Evolutionary conservation across 2,888 invertebrate genomes (phyloP).

Genomic region (Pantelozetes paolii): DNA sequence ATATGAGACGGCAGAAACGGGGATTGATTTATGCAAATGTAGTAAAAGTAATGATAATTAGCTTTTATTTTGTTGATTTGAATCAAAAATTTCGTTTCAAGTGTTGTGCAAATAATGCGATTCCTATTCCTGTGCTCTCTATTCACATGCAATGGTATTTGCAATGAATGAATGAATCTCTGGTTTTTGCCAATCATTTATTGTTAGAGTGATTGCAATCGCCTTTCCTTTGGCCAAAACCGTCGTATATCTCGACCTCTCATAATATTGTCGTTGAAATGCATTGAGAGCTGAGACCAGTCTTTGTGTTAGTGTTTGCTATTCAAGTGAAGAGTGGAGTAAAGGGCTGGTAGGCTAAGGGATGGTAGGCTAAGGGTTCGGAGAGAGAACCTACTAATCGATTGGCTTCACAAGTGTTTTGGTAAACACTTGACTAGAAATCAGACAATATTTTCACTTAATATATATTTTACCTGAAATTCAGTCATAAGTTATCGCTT

Average conservation of each 20-base stretch:
- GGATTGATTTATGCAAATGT: slow-evolving; percentile 31
- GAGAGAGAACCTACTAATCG: slow-evolving; percentile 21
- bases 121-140: background rate
- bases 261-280: slow-evolving; percentile 33
- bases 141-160: background rate
- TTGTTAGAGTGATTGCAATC: slow-evolving; percentile 26
- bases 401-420: slow-evolving; percentile 29
- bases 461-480: slow-evolving; percentile 17
- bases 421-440: slow-evolving; percentile 26
- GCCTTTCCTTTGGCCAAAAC: background rate
- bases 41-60: slow-evolving; percentile 23
- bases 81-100: slow-evolving; percentile 15
- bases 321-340: slow-evolving; percentile 7
- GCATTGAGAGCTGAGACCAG: background rate
- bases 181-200: slow-evolving; percentile 23
- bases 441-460: slow-evolving; percentile 27
- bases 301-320: background rate
- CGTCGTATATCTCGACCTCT: background rate
- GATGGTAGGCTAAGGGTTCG: background rate
- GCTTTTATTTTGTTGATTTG: slow-evolving; percentile 26
- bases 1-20: background rate
- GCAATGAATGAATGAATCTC: background rate
- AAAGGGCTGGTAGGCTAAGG: background rate
- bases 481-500: slow-evolving; percentile 5
- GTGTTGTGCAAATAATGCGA: slow-evolving; percentile 17